These are phyloP conservation scores for Tachina fera DNA, from an alignment of 2,888 invertebrate genomes.

Conservation along the genomic window DNA sequence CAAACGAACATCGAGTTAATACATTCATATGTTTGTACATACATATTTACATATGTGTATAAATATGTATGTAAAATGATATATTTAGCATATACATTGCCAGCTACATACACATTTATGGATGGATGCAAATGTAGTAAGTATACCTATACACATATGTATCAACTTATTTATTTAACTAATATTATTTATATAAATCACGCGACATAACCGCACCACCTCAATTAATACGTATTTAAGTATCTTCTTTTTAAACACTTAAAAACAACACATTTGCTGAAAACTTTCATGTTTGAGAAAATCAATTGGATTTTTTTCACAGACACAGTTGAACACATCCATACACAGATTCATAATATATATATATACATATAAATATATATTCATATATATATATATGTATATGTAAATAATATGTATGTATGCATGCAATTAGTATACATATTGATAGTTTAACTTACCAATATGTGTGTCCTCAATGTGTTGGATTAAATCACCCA, in stretches of 20 bases:
- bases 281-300: conserved; percentile 30
- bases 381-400: too few species aligned
- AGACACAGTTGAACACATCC: conserved; percentile 23
- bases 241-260: neutral
- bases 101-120: neutral
- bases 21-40: neutral
- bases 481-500: conserved; percentile 92
- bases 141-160: neutral
- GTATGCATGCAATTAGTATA: neutral
- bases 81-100: neutral
- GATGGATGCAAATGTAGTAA: neutral
- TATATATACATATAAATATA: too few species aligned
- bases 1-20: conserved; percentile 37
- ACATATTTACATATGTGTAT: neutral
- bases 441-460: conserved; percentile 81
- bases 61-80: neutral
- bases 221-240: neutral
- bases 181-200: too few species aligned
- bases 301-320: conserved; percentile 19
- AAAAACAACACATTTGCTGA: conserved; percentile 3
- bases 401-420: neutral
- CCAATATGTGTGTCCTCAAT: conserved; percentile 95
- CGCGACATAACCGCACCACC: conserved; percentile 59
- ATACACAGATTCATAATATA: conserved; percentile 2
- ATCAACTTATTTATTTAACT: conserved; percentile 45